Evolutionary conservation across 2,113 vertebrate species (phyloP).

Genomic region (Myanophis thanlyinensis): DNA sequence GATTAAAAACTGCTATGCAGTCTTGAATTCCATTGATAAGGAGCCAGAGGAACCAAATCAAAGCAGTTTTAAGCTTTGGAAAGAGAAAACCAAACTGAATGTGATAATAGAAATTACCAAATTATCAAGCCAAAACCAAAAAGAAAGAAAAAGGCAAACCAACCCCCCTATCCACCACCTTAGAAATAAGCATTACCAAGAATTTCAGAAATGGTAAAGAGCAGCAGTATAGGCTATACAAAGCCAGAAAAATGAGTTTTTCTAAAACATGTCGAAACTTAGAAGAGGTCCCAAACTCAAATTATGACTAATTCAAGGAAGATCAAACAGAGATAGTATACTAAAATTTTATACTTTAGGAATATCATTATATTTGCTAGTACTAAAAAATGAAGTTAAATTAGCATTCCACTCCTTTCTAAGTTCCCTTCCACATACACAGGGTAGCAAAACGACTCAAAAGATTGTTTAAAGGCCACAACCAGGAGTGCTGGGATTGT

Average conservation of each 20-base stretch:
- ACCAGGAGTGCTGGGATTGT: neutral
- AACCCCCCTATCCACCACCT: neutral
- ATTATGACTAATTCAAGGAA: neutral
- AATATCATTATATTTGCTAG: neutral
- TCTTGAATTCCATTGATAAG: neutral
- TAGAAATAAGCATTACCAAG: neutral
- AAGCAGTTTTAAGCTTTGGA: neutral
- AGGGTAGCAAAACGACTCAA: neutral
- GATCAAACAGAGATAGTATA: neutral
- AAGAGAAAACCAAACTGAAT: neutral
- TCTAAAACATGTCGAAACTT: neutral
- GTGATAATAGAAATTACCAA: neutral
- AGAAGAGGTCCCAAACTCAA: neutral
- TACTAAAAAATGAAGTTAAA: neutral
- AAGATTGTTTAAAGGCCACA: neutral
- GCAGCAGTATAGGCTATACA: neutral
- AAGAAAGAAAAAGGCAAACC: neutral
- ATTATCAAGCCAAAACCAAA: neutral
- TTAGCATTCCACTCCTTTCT: neutral
- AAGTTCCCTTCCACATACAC: neutral
- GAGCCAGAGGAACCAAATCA: neutral
- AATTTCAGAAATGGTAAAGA: neutral
- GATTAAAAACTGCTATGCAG: neutral
- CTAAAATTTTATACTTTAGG: neutral
- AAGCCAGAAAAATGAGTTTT: neutral